Evolutionary conservation across 2,797 vertebrate species (phyloP).

Genomic region (Scolopax bukidnonensis): DNA sequence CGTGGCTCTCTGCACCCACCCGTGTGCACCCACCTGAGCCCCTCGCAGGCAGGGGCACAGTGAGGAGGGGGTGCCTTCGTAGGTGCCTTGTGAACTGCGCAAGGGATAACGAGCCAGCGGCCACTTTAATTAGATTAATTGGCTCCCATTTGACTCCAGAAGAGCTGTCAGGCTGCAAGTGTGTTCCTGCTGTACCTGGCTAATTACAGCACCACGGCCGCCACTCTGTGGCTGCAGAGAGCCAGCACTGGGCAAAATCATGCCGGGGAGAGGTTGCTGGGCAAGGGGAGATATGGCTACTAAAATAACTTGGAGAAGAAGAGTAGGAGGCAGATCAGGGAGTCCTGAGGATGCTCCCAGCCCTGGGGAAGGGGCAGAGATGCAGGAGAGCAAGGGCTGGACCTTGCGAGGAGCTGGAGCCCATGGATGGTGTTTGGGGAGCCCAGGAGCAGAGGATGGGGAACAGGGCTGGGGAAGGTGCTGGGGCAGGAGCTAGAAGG

Average conservation of each 20-base stretch:
- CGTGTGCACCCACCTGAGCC: fast-evolving
- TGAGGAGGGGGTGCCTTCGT: fast-evolving
- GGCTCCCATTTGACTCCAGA: slow-evolving; percentile 51
- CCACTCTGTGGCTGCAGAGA: neutral
- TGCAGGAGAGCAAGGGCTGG: neutral
- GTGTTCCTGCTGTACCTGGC: slow-evolving; percentile 50
- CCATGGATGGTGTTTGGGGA: neutral
- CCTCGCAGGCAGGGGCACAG: fast-evolving
- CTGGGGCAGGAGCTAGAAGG: neutral
- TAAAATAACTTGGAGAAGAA: neutral
- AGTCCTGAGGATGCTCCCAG: neutral
- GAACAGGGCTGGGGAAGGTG: neutral
- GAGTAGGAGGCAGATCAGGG: neutral
- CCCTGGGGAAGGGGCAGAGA: neutral
- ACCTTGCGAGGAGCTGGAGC: neutral
- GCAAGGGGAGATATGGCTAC: neutral
- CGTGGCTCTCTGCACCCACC: fast-evolving
- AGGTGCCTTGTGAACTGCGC: neutral
- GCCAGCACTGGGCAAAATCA: fast-evolving
- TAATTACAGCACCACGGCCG: neutral
- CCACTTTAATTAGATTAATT: slow-evolving; percentile 67
- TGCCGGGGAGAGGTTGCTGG: neutral
- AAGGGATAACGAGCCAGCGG: neutral
- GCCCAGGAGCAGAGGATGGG: neutral
- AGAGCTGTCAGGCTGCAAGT: slow-evolving; percentile 51